Evolutionary conservation across 2,113 vertebrate species (phyloP).

Genomic region (Corapipo altera): DNA sequence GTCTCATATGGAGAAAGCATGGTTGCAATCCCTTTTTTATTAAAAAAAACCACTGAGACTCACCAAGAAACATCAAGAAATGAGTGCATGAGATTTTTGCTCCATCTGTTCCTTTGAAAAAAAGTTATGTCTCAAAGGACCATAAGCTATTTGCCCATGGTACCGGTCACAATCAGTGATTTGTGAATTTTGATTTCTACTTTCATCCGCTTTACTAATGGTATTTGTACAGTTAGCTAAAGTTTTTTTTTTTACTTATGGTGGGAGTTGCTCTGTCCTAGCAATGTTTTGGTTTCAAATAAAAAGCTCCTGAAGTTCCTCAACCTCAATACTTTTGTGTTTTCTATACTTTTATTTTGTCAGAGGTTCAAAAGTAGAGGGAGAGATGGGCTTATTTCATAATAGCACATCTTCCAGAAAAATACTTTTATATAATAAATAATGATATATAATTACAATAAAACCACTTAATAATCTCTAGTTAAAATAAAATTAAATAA

Average conservation of each 20-base stretch:
- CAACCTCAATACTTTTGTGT: fast-evolving
- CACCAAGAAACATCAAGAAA: not conserved
- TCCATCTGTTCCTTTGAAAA: not conserved
- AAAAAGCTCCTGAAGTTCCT: not conserved
- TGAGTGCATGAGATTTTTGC: not conserved
- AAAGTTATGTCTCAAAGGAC: not conserved
- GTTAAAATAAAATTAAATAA: not conserved
- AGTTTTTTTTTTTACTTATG: not conserved
- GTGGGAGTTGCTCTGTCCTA: not conserved
- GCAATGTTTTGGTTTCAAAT: not conserved
- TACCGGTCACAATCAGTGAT: not conserved
- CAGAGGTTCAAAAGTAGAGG: not conserved
- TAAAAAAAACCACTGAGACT: not conserved
- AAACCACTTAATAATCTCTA: not conserved
- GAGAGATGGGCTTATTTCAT: not conserved
- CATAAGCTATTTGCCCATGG: not conserved
- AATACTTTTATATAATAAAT: not conserved
- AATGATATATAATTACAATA: not conserved
- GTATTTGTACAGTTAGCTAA: not conserved
- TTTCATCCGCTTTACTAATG: not conserved
- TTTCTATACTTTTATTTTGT: not conserved
- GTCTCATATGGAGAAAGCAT: not conserved
- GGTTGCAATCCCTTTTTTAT: not conserved
- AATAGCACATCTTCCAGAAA: not conserved
- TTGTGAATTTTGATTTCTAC: not conserved